Evolutionary conservation across 1,140 invertebrate genomes (phyloP), one percentile per base, ranked within the genome.

Genomic region (Musca vetustissima): DNA sequence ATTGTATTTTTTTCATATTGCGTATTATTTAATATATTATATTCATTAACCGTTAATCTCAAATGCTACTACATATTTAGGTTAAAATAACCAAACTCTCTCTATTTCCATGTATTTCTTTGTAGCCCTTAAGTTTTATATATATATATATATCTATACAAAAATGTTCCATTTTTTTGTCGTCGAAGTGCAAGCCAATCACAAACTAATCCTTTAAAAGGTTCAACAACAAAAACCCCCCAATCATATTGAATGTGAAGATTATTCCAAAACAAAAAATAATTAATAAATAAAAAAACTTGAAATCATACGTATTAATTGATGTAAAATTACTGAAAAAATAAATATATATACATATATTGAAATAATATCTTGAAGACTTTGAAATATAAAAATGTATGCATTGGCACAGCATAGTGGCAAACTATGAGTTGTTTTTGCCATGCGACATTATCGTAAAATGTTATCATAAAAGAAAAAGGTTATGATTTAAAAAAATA

Each of bases 141-240:
- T 43, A 8, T 28, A 28, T n/a, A 8, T 28, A 28, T 28, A 8
- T 43, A 43, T 43, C 36, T 43, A 61, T 61, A 59, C 22, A 55
- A n/a, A 61, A 36, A 36, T 61, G 36, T 17, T 61, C 28, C 22
- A 36, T 28, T 3, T 61, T 36, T 24, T 22, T 24, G 13, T 24
- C 13, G 24, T 55, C 11, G 11, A 24, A 36, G 32, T 61, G 32
- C 28, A 61, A 61, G 28, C 28, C 28, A 61, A 61, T 36, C 32
- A 61, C n/a, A 61, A 61, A 36, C n/a, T 36, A 36, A 21, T 61
- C 57, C 57, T 36, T 61, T 13, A 55, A 67, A 61, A 61, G 57
- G 57, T 36, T 36, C 11, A 61, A 43, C 17, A 59, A 59, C 2
- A 59, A 4, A 59, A 25, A 19, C 49, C 28, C 25, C 25, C n/a